Conservation (phyloP, 2,888 invertebrate species). For the Cephus sareptanus region DNA sequence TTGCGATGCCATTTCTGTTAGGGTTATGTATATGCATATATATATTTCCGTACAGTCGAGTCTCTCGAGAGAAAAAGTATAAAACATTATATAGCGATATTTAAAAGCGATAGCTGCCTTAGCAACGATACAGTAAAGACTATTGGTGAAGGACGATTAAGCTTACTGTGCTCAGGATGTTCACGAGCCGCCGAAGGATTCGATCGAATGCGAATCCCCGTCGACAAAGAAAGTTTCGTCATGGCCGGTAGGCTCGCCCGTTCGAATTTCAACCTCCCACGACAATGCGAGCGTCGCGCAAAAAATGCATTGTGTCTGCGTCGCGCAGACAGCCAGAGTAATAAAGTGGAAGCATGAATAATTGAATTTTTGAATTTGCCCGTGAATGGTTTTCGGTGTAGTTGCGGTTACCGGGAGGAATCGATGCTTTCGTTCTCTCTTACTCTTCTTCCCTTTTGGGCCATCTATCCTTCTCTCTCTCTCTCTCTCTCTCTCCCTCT, state of each 20-base stretch:
- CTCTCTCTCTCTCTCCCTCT: neutral
- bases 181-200: neutral
- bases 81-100: neutral
- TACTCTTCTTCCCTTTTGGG: neutral
- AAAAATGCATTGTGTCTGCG: constrained; percentile 53
- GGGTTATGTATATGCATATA: neutral
- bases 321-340: constrained; percentile 37
- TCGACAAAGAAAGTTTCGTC: neutral
- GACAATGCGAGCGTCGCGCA: constrained; percentile 53
- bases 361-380: constrained; percentile 22
- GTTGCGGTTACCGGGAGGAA: constrained; percentile 1
- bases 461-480: neutral
- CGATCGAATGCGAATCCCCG: neutral
- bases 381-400: constrained; percentile 22
- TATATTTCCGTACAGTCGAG: neutral
- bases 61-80: neutral
- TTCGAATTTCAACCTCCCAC: constrained; percentile 61
- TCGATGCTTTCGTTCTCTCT: neutral
- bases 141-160: neutral
- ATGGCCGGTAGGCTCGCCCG: neutral
- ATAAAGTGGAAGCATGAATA: constrained; percentile 12
- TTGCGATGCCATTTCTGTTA: neutral
- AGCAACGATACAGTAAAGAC: neutral
- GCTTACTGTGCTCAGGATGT: neutral
- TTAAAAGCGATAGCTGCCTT: neutral